These are phyloP conservation scores for Percina caprodes DNA, from an alignment of 2,113 vertebrate species.

Conservation along the genomic window DNA sequence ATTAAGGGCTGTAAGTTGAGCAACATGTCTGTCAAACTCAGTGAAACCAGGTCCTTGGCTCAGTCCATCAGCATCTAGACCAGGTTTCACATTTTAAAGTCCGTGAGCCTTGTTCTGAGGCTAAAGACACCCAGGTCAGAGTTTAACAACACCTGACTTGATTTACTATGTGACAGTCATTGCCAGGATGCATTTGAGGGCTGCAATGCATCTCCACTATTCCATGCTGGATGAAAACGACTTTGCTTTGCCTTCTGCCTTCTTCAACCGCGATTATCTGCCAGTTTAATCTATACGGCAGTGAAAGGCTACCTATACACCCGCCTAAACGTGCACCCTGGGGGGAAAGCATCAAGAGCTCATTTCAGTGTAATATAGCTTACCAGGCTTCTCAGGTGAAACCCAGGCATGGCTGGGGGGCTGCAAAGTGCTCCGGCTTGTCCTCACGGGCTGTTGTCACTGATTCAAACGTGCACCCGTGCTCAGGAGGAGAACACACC, in stretches of 20 bases:
- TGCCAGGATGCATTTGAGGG: neutral
- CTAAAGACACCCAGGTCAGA: slow-evolving; percentile 26
- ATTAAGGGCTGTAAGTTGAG: slow-evolving; percentile 27
- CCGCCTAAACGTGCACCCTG: slow-evolving; percentile 33
- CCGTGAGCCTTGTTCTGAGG: slow-evolving; percentile 23
- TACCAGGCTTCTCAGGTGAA: slow-evolving; percentile 81
- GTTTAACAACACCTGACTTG: slow-evolving; percentile 2
- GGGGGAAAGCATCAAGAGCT: slow-evolving; percentile 56
- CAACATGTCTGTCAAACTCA: slow-evolving; percentile 55
- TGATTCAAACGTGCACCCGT: slow-evolving; percentile 39
- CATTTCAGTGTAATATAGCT: slow-evolving; percentile 67
- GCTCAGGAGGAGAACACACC: slow-evolving; percentile 35
- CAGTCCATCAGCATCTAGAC: slow-evolving; percentile 59
- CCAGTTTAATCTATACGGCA: slow-evolving; percentile 31
- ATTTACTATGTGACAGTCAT: neutral
- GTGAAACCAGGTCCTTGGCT: slow-evolving; percentile 44
- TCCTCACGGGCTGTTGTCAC: slow-evolving; percentile 64
- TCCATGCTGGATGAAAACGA: neutral
- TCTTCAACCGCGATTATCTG: slow-evolving; percentile 13
- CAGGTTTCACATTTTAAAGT: slow-evolving; percentile 58
- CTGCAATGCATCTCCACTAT: neutral
- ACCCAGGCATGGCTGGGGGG: slow-evolving; percentile 68
- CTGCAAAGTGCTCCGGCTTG: slow-evolving; percentile 60
- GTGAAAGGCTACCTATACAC: slow-evolving; percentile 43
- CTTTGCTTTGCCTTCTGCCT: neutral